phyloP scores from a whole-genome alignment of 2,888 invertebrate species.

The Latheticus oryzae region DNA sequence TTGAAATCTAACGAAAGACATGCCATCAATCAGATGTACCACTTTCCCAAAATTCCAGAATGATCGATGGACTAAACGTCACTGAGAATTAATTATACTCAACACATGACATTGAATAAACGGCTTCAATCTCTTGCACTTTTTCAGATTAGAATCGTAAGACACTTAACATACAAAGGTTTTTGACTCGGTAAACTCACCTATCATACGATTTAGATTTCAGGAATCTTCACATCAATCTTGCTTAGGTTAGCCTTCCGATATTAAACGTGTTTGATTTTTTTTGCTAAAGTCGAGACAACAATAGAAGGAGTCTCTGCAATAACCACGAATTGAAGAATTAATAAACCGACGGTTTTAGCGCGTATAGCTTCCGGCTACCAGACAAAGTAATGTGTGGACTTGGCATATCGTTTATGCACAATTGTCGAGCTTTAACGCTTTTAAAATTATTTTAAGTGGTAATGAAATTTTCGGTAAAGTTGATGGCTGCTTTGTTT shows the following conservation, averaged over 20 bases:
- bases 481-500: too few relatives aligned
- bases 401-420: conserved; percentile 16
- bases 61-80: conserved; percentile 14
- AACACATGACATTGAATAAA: conserved; percentile 8
- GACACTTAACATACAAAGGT: too few relatives aligned
- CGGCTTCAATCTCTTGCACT: conserved; percentile 3
- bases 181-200: too few relatives aligned
- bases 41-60: conserved; percentile 27
- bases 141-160: too few relatives aligned
- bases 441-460: too few relatives aligned
- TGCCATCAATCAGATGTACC: conserved; percentile 20
- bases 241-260: conserved; percentile 10
- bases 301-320: conserved; percentile 35
- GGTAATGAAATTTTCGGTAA: too few relatives aligned
- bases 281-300: too few relatives aligned
- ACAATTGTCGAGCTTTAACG: conserved; percentile 11
- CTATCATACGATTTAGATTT: too few relatives aligned
- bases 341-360: too few relatives aligned
- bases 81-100: conserved; percentile 8
- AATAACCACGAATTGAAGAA: conserved; percentile 30
- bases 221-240: conserved; percentile 14
- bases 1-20: conserved; percentile 14
- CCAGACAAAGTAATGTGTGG: conserved; percentile 12
- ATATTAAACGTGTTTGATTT: too few relatives aligned
- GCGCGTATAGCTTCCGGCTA: conserved; percentile 5